Conservation (phyloP, 2,113 vertebrate genomes). For the Neogobius melanostomus region DNA sequence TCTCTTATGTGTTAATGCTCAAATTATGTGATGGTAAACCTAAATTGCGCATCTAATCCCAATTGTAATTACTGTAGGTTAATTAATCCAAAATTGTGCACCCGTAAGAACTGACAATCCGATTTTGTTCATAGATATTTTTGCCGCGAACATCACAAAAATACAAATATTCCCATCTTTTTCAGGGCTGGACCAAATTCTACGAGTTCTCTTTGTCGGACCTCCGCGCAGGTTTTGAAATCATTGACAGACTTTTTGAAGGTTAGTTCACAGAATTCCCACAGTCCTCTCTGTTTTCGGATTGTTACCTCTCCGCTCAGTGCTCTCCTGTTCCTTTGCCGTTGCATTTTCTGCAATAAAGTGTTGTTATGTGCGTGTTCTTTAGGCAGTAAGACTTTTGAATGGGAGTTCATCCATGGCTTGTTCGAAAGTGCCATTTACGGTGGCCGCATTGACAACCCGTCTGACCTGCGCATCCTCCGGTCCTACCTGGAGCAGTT, state of each 20-base stretch:
- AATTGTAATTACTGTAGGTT: too few species aligned
- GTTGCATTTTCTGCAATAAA: not conserved
- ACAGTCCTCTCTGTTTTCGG: not conserved
- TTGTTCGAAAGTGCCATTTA: conserved; percentile 95
- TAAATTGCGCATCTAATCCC: too few species aligned
- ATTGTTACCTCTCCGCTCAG: conserved; percentile 6
- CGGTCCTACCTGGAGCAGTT: conserved; percentile 94
- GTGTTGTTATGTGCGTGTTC: conserved; percentile 5
- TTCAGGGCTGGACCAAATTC: conserved; percentile 98
- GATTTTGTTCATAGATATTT: not conserved
- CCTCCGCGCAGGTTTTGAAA: conserved; percentile 92
- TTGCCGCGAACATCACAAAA: not conserved
- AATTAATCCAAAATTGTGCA: too few species aligned
- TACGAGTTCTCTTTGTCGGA: conserved; percentile 97
- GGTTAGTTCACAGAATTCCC: conserved; percentile 72
- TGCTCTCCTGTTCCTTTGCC: conserved; percentile 6
- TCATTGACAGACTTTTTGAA: conserved; percentile 92
- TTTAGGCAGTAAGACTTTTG: conserved; percentile 83
- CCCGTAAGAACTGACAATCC: too few species aligned
- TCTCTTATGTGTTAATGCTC: too few species aligned
- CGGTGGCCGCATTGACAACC: conserved; percentile 93
- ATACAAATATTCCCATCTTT: not conserved
- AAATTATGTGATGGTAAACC: too few species aligned
- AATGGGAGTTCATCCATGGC: conserved; percentile 94
- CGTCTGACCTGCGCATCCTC: conserved; percentile 89